Conservation (phyloP, 2,113 vertebrate species). For the Cephalopterus ornatus region DNA sequence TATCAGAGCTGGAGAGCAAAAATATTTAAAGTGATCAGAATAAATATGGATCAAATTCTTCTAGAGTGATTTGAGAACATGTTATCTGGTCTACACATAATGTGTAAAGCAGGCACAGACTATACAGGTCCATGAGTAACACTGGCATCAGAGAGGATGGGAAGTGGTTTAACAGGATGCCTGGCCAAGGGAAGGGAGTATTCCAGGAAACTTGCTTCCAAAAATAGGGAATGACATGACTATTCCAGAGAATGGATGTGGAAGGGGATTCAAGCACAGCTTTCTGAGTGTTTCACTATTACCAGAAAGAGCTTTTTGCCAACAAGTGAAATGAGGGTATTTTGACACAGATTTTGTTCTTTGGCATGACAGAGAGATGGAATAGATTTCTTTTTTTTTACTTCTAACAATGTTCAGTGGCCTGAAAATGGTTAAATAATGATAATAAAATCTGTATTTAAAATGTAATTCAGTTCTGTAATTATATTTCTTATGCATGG, state of each 20-base stretch:
- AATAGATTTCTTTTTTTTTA: neutral
- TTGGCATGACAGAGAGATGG: neutral
- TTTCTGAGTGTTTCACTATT: neutral
- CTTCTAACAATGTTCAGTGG: neutral
- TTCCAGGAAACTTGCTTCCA: neutral
- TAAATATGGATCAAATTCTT: neutral
- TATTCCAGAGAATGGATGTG: neutral
- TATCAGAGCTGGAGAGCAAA: neutral
- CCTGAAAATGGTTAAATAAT: constrained; percentile 31
- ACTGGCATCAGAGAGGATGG: neutral
- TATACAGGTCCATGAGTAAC: neutral
- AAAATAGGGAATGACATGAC: neutral
- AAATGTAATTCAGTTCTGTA: constrained; percentile 40
- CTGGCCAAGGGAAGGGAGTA: neutral
- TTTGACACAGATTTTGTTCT: neutral
- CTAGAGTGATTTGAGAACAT: neutral
- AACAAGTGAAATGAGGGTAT: neutral
- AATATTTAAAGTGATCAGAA: neutral
- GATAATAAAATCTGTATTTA: constrained; percentile 34
- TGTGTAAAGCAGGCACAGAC: neutral
- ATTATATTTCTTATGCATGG: constrained; percentile 49
- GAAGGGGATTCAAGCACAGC: neutral
- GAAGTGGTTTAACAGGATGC: neutral
- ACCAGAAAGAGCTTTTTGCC: neutral
- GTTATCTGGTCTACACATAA: neutral